phyloP scores from a whole-genome alignment of 2,113 vertebrate genomes.

The Prietella phreatophila region DNA sequence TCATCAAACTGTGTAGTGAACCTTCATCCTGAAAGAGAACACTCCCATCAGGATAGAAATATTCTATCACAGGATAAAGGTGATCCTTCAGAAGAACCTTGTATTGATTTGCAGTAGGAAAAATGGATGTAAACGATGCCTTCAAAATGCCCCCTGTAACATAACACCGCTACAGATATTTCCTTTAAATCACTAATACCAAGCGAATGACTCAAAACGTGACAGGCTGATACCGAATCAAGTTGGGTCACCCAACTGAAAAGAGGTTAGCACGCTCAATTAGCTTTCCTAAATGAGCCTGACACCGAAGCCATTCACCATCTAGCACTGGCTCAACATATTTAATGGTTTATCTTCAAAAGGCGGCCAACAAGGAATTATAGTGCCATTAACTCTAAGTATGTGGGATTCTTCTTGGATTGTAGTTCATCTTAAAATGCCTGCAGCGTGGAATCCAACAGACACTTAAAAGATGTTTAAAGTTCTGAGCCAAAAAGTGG shows the following conservation, averaged over 20 bases:
- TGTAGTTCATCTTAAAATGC: slow-evolving; percentile 30
- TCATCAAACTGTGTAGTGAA: neutral
- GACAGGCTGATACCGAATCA: neutral
- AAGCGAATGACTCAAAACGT: neutral
- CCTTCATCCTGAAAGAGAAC: neutral
- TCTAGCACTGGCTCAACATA: neutral
- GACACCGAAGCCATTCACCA: slow-evolving; percentile 3
- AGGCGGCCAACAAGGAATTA: slow-evolving; percentile 35
- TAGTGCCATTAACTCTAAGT: slow-evolving; percentile 27
- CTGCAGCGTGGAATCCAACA: slow-evolving; percentile 27
- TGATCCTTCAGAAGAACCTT: neutral
- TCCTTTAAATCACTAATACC: neutral
- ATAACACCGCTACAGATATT: neutral
- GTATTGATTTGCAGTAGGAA: neutral
- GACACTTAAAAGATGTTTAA: neutral
- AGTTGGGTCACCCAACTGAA: neutral
- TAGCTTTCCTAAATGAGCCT: slow-evolving; percentile 25
- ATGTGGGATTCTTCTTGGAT: slow-evolving; percentile 18
- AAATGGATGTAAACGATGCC: neutral
- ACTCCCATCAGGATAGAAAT: neutral
- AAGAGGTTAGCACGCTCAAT: slow-evolving; percentile 19
- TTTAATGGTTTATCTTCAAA: slow-evolving; percentile 32
- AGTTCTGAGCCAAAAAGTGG: neutral
- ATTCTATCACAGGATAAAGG: neutral
- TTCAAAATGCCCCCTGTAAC: neutral